Percentiles rank a stretch among this genome's conserved stretches.
Conservation (phyloP, 2,888 invertebrate species). For the Ennomos erosarius region DNA sequence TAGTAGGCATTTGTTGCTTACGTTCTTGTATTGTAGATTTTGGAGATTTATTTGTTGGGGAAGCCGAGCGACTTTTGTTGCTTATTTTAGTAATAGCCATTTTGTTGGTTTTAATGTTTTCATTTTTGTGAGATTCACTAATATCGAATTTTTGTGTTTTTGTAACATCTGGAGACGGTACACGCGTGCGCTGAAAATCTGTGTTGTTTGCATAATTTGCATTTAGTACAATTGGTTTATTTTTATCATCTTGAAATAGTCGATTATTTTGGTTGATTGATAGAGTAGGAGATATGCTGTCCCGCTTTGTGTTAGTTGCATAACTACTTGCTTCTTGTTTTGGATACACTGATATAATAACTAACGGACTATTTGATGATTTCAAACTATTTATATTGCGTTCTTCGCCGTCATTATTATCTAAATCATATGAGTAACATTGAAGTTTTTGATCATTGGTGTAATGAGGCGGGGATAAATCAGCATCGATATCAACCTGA, state of each 20-base stretch:
- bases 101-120: conserved; percentile 3
- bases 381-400: conserved; percentile 39
- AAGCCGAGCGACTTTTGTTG: conserved; percentile 25
- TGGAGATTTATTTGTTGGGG: conserved; percentile 22
- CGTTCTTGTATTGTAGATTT: conserved; percentile 21
- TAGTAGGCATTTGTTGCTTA: conserved; percentile 6
- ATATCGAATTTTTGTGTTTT: not conserved
- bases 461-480: conserved; percentile 25
- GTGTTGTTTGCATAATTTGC: not conserved
- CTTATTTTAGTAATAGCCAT: conserved; percentile 27
- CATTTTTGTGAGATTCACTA: not conserved
- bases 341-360: conserved; percentile 76
- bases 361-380: conserved; percentile 59
- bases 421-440: conserved; percentile 14
- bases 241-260: not conserved
- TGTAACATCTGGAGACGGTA: not conserved
- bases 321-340: conserved; percentile 36
- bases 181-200: not conserved
- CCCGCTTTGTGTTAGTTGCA: not conserved
- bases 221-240: conserved; percentile 1
- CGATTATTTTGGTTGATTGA: not conserved
- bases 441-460: conserved; percentile 46
- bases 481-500: conserved; percentile 61
- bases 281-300: not conserved
- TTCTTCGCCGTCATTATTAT: conserved; percentile 28